Percentiles rank a stretch among this genome's conserved stretches.
These are phyloP conservation scores for Cremastinae sp. DNA, from an alignment of 2,888 invertebrate species.

Conservation along the genomic window DNA sequence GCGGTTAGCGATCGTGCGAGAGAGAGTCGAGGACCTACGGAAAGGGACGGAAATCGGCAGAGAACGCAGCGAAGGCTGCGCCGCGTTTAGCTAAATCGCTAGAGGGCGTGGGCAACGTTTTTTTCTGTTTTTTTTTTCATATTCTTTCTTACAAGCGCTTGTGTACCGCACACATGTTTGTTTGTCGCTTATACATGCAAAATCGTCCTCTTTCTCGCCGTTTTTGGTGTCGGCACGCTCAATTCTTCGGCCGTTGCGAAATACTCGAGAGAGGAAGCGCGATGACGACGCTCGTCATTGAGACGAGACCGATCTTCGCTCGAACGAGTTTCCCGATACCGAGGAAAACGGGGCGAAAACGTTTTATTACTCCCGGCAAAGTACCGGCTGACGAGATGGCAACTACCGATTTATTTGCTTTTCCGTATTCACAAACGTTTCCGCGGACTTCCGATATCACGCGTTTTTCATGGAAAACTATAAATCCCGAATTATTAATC, in stretches of 20 bases:
- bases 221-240: slow-evolving; percentile 18
- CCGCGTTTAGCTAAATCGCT: no score
- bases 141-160: neutral
- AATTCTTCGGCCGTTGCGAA: slow-evolving; percentile 27
- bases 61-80: no score
- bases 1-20: neutral
- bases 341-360: neutral
- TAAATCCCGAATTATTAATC: neutral
- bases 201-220: slow-evolving; percentile 40
- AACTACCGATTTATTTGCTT: no score
- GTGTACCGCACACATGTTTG: slow-evolving; percentile 3
- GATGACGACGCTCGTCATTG: neutral
- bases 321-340: neutral
- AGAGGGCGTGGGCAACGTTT: slow-evolving; percentile 27
- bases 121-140: neutral
- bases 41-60: no score
- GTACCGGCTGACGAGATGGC: no score
- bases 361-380: no score
- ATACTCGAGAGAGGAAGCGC: slow-evolving; percentile 17
- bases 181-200: slow-evolving; percentile 30
- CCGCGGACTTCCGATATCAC: no score
- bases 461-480: no score
- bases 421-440: no score
- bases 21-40: no score
- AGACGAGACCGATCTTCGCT: neutral